These are phyloP conservation scores for Chaenocephalus aceratus DNA, from an alignment of 2,113 vertebrate species.

Conservation along the genomic window DNA sequence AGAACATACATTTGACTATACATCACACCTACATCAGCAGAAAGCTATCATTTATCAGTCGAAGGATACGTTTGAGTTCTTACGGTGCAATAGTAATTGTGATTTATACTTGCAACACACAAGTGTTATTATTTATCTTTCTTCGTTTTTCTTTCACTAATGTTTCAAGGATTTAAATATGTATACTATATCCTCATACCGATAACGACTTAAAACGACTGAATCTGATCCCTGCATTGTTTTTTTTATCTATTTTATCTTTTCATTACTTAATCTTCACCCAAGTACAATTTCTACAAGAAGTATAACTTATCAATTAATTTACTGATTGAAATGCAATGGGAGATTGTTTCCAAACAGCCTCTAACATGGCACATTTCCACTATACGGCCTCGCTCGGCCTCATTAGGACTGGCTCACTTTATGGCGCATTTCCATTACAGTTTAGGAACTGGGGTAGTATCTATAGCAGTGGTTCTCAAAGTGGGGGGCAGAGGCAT, in stretches of 20 bases:
- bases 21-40: neutral
- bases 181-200: neutral
- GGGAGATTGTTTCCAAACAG: neutral
- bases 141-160: neutral
- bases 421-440: too few relatives aligned
- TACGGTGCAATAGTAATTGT: neutral
- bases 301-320: too few relatives aligned
- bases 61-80: neutral
- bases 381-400: too few relatives aligned
- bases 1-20: conserved; percentile 12
- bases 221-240: neutral
- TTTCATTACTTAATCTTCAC: neutral
- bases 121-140: neutral
- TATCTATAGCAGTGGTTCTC: too few relatives aligned
- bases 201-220: neutral
- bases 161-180: neutral
- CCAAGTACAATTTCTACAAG: neutral
- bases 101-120: too few relatives aligned
- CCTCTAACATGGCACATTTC: too few relatives aligned
- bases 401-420: too few relatives aligned
- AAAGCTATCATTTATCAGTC: neutral
- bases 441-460: too few relatives aligned
- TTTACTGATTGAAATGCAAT: neutral
- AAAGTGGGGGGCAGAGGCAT: too few relatives aligned
- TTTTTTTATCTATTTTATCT: neutral